Percentiles rank a stretch among this genome's conserved stretches.
phyloP scores from a whole-genome alignment of 2,113 vertebrate genomes.

The Cebus imitator region DNA sequence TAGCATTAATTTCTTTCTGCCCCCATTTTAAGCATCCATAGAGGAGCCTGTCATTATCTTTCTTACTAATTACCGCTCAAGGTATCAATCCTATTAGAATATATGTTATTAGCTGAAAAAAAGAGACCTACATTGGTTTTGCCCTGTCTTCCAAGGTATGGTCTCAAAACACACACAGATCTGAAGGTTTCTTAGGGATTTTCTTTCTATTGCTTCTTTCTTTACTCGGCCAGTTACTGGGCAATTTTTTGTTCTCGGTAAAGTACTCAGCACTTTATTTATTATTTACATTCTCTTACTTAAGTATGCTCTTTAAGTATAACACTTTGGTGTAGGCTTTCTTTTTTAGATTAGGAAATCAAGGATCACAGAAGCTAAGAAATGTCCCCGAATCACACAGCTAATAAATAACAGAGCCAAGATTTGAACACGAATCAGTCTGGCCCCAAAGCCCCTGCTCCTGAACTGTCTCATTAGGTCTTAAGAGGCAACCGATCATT shows the following conservation, averaged over 20 bases:
- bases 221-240: background rate
- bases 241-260: background rate
- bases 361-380: background rate
- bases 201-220: background rate
- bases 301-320: background rate
- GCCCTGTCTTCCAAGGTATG: background rate
- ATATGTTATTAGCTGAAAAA: background rate
- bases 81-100: background rate
- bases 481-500: background rate
- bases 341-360: background rate
- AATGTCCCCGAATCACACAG: background rate
- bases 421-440: background rate
- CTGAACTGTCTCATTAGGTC: background rate
- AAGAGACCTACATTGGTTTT: background rate
- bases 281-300: background rate
- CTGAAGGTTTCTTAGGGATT: background rate
- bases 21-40: background rate
- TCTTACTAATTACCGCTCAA: background rate
- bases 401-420: background rate
- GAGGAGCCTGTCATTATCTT: background rate
- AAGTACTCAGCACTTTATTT: background rate
- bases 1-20: background rate
- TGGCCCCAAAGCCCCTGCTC: background rate
- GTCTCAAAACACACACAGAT: background rate
- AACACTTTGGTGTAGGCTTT: background rate